Evolutionary conservation across 2,888 invertebrate genomes (phyloP).

Genomic region (Geotrupes spiniger): DNA sequence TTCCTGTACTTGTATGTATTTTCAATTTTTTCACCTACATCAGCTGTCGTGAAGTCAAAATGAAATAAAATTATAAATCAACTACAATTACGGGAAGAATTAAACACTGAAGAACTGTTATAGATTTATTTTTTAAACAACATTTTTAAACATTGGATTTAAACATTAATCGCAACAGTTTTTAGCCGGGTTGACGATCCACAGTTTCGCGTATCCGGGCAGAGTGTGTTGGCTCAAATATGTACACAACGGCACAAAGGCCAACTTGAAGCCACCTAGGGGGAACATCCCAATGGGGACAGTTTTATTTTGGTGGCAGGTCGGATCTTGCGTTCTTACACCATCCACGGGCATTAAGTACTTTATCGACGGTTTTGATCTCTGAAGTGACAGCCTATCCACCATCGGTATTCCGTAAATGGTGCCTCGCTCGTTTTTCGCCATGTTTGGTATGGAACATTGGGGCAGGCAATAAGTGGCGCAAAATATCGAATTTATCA

Average conservation of each 20-base stretch:
- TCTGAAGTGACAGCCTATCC: background rate
- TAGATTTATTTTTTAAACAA: background rate
- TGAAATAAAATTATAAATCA: background rate
- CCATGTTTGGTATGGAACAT: no score
- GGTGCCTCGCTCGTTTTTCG: background rate
- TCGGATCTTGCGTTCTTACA: conserved; percentile 1
- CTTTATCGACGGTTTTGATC: background rate
- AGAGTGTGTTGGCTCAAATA: conserved; percentile 7
- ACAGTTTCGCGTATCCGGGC: conserved; percentile 9
- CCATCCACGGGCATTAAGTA: conserved; percentile 9
- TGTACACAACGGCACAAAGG: conserved; percentile 8
- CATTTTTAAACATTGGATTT: background rate
- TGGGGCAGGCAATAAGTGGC: no score
- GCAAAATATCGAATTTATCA: no score
- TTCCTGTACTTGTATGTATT: no score
- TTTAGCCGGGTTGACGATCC: conserved; percentile 2
- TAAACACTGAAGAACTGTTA: no score
- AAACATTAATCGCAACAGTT: background rate
- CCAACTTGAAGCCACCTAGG: conserved; percentile 6
- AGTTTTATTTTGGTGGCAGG: background rate
- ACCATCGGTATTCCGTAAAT: background rate
- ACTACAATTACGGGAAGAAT: no score
- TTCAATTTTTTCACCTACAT: no score
- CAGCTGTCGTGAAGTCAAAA: background rate
- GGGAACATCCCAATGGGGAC: conserved; percentile 4